Base-by-base conservation (phyloP, 2,888 invertebrate species). In the Diaprepes abbreviatus region DNA sequence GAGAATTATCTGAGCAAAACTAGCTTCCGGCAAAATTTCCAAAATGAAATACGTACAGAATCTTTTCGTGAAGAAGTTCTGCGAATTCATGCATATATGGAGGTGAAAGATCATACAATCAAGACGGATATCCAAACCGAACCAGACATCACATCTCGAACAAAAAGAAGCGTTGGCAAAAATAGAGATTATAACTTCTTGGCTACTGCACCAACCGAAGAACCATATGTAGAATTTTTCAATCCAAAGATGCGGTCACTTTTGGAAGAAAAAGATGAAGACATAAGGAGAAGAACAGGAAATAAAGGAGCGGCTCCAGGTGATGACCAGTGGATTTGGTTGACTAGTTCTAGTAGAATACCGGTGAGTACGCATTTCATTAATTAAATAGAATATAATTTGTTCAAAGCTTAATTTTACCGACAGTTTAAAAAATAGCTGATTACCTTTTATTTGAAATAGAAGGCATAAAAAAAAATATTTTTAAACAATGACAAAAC, bases 271-370 rank as follows among this genome's bases (percentile, higher is more conserved):
- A 74, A 75, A 28, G 76, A 74, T 28, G 84, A 86, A 89, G 68
- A 84, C 87, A 69, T 71, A 17, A 65, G 65, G 28, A 72, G 70
- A 40, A 86, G 86, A 68, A 89, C 88, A 0, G 91, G 90, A 0
- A 85, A 87, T 3, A 90, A 90, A 74, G 90, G 91, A 0, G 89
- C 90, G 0, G 90, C 90, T 0, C 90, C 91, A 0, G 92, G 91
- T 0, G 92, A 91, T 1, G 92, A 93, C 75, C 90, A 91, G 19
- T 94, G 93, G 93, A 91, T 95, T 74, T 95, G 94, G 92, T 84
- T 95, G 74, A 94, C 94, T 63, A 92, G 93, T 73, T 93, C 94
- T 78, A 94, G 94, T 33, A 89, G 94, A 76, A 93, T 95, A 76
- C 93, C 95, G 79, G 94, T 94, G 83, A 87, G 88, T 85, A 1